A percentile compares a stretch with the other conserved stretches of the same genome.
These are phyloP conservation scores for Leptoteleia sp. DNA, from an alignment of 1,140 invertebrate genomes.

Conservation along the genomic window DNA sequence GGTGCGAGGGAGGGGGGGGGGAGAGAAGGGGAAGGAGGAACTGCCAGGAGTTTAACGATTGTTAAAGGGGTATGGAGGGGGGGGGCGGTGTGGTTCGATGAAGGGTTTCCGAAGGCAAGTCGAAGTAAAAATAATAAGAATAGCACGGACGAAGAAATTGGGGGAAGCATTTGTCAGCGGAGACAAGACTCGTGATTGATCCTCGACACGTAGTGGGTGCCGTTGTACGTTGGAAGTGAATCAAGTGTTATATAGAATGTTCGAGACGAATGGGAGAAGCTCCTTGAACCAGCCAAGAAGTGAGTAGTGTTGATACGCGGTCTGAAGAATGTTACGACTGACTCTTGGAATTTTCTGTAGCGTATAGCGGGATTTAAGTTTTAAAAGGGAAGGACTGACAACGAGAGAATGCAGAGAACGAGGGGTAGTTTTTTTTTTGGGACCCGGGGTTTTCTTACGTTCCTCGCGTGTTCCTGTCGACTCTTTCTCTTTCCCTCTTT, in stretches of 20 bases:
- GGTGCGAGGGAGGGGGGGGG: too few relatives aligned
- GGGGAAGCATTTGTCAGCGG: constrained; percentile 48
- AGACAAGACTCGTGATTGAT: constrained; percentile 57
- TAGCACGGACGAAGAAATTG: constrained; percentile 22
- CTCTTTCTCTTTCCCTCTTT: constrained; percentile 3
- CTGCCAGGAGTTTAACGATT: too few relatives aligned
- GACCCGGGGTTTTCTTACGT: neutral
- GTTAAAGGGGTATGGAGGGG: too few relatives aligned
- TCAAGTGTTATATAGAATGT: constrained; percentile 47
- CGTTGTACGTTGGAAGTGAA: constrained; percentile 35
- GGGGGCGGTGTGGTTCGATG: too few relatives aligned
- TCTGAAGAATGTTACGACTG: constrained; percentile 37
- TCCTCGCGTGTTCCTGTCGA: constrained; percentile 4
- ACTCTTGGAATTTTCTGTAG: constrained; percentile 40
- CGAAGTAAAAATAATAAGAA: constrained; percentile 47
- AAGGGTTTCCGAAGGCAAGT: constrained; percentile 13
- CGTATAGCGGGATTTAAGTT: constrained; percentile 16
- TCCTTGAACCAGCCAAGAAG: constrained; percentile 29
- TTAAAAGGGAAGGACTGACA: constrained; percentile 28
- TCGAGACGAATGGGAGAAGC: constrained; percentile 34
- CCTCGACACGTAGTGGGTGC: constrained; percentile 54
- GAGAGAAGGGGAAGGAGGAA: too few relatives aligned
- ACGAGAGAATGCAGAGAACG: constrained; percentile 16
- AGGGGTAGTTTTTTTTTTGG: constrained; percentile 5
- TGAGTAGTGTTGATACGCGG: constrained; percentile 43